Conservation (phyloP, 2,888 invertebrate species). For the Metopia argyrocephala region DNA sequence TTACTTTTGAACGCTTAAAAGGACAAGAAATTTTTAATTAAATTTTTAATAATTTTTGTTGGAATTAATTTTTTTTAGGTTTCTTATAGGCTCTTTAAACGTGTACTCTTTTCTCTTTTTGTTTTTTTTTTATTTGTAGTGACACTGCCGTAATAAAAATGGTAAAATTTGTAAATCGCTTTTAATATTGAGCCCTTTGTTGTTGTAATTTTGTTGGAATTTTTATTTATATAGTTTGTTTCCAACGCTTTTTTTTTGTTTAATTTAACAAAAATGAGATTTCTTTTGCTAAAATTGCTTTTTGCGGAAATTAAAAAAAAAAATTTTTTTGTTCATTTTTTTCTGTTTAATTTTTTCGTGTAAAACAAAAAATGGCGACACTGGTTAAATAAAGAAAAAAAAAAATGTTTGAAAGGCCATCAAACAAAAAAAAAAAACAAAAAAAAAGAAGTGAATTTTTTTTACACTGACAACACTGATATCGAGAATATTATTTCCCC, state of each 20-base stretch:
- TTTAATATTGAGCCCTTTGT: not conserved
- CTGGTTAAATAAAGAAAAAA: no score
- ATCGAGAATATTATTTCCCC: not conserved
- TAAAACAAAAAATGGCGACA: no score
- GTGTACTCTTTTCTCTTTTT: no score
- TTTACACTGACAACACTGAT: not conserved
- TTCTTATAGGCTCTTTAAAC: not conserved
- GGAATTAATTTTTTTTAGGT: no score
- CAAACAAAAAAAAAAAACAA: not conserved
- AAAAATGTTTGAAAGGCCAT: not conserved
- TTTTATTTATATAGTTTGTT: not conserved
- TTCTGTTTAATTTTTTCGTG: not conserved
- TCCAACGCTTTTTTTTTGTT: not conserved
- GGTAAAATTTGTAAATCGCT: not conserved
- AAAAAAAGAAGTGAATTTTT: no score
- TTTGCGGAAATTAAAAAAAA: conserved; percentile 36
- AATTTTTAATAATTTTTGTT: no score
- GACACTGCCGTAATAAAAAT: no score
- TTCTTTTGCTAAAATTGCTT: conserved; percentile 40
- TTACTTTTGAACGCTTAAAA: no score
- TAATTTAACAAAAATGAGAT: not conserved
- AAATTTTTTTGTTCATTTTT: not conserved
- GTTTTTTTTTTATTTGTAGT: no score
- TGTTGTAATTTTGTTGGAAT: not conserved
- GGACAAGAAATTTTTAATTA: no score